phyloP scores from a whole-genome alignment of 1,140 invertebrate genomes.

The Apis dorsata region DNA sequence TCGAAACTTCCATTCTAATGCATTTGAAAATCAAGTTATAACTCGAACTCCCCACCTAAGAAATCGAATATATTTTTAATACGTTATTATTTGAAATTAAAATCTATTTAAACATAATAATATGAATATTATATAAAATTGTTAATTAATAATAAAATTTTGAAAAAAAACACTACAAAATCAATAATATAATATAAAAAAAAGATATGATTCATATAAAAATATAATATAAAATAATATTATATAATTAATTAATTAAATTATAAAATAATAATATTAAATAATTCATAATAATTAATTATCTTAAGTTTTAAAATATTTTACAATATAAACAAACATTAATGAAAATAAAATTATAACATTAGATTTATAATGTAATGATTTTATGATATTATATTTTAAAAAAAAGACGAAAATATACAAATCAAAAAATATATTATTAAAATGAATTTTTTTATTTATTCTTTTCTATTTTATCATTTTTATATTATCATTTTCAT shows the following conservation, averaged over 20 bases:
- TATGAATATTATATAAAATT: neutral
- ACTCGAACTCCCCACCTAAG: constrained; percentile 21
- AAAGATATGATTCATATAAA: neutral
- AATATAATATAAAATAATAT: neutral
- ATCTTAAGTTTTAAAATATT: neutral
- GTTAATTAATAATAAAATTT: neutral
- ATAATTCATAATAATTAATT: neutral
- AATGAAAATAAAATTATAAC: neutral
- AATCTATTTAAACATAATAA: neutral
- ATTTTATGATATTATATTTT: neutral
- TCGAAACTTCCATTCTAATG: constrained; percentile 47
- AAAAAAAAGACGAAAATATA: neutral
- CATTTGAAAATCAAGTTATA: constrained; percentile 29
- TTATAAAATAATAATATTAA: neutral
- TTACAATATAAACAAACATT: neutral
- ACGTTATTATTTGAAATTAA: constrained; percentile 8
- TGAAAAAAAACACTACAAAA: neutral
- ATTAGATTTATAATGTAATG: too few relatives aligned
- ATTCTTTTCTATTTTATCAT: neutral
- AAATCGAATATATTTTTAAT: constrained; percentile 31
- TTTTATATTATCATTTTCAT: neutral
- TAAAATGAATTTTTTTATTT: neutral
- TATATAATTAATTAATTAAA: neutral
- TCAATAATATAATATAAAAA: neutral
- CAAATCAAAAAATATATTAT: neutral